These are phyloP conservation scores for Rapana venosa DNA, from an alignment of 2,888 invertebrate species.

Conservation along the genomic window DNA sequence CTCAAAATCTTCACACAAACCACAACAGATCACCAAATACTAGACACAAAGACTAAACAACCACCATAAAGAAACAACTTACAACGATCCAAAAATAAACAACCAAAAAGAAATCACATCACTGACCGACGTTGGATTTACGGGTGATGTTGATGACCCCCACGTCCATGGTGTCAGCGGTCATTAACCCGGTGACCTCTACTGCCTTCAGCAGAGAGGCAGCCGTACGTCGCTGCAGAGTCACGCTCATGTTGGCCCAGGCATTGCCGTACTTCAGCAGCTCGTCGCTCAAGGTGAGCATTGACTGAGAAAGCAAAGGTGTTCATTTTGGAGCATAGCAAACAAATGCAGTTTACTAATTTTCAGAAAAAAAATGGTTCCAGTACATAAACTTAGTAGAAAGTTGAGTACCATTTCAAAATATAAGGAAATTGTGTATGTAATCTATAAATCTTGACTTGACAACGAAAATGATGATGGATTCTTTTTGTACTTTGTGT, in stretches of 20 bases:
- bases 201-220: conserved; percentile 40
- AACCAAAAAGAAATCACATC: background rate
- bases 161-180: conserved; percentile 42
- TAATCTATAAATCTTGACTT: too few relatives aligned
- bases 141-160: conserved; percentile 37
- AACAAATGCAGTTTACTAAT: too few relatives aligned
- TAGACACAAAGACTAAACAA: too few relatives aligned
- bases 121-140: conserved; percentile 46
- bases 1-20: background rate
- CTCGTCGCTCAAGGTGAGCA: conserved; percentile 23
- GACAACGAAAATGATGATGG: too few relatives aligned
- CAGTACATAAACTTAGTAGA: too few relatives aligned
- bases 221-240: conserved; percentile 27
- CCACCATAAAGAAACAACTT: too few relatives aligned
- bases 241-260: conserved; percentile 18
- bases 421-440: too few relatives aligned
- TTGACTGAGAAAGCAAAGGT: conserved; percentile 17
- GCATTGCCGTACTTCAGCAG: conserved; percentile 20
- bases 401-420: too few relatives aligned
- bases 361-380: too few relatives aligned
- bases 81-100: background rate
- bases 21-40: background rate
- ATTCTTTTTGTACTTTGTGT: too few relatives aligned
- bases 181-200: conserved; percentile 45
- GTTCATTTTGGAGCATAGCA: background rate